A percentile compares a stretch with the other conserved stretches of the same genome.
phyloP scores from a whole-genome alignment of 2,113 vertebrate species.

The Pedetes capensis region DNA sequence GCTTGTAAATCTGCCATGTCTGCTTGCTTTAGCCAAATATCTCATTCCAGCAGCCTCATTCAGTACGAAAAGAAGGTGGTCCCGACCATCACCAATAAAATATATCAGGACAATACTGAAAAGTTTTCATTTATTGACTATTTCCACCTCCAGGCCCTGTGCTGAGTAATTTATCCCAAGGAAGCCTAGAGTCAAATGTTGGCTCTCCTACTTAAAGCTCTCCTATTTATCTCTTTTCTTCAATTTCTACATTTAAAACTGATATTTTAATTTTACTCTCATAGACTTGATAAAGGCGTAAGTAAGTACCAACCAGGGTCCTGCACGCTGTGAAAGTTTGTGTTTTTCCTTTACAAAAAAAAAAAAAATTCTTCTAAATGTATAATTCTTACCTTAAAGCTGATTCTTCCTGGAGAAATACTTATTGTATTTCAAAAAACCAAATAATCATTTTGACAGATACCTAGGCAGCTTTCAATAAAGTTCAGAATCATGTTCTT shows the following conservation, averaged over 20 bases:
- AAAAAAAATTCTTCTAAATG: too few species aligned
- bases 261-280: background rate
- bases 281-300: background rate
- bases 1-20: background rate
- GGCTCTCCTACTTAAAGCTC: background rate
- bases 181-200: background rate
- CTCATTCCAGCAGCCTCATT: background rate
- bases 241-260: background rate
- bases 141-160: background rate
- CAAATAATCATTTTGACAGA: background rate
- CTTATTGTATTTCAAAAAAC: background rate
- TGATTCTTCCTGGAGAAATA: background rate
- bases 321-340: background rate
- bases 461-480: background rate
- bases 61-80: background rate
- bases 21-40: background rate
- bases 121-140: background rate
- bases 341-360: background rate
- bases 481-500: background rate
- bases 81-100: background rate
- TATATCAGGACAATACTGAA: background rate
- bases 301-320: background rate
- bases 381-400: background rate
- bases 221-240: background rate
- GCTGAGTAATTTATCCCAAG: background rate